A percentile compares a stretch with the other conserved stretches of the same genome.
These are phyloP conservation scores for Akabosia matsudoensis DNA, from an alignment of 1,140 invertebrate species.

Conservation along the genomic window DNA sequence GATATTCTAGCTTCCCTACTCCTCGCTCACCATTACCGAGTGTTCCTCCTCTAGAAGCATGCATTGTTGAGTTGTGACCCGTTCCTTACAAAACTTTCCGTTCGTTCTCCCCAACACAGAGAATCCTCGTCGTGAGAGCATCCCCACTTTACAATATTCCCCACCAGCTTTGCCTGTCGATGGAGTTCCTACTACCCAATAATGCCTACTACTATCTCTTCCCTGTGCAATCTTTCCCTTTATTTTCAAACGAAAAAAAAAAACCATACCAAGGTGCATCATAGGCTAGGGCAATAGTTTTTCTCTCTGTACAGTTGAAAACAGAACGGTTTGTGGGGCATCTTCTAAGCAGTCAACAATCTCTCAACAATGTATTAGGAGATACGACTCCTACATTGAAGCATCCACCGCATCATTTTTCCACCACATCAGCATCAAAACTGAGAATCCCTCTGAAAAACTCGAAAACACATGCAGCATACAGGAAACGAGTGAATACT, in stretches of 20 bases:
- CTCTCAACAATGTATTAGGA: no score
- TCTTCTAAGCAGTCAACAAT: no score
- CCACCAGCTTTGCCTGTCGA: background rate
- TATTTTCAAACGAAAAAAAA: background rate
- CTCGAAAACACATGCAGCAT: no score
- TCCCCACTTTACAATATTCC: background rate
- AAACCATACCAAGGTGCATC: background rate
- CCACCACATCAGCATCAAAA: no score
- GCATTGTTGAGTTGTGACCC: constrained; percentile 16
- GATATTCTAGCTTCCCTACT: background rate
- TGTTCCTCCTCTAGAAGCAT: background rate
- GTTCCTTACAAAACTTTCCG: background rate
- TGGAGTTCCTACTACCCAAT: background rate
- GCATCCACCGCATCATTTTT: no score
- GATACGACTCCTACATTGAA: no score
- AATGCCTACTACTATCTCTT: background rate
- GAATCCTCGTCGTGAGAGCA: background rate
- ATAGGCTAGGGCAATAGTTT: background rate
- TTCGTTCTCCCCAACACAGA: constrained; percentile 4
- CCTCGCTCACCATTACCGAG: background rate
- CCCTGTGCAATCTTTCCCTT: background rate
- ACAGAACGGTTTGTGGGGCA: no score
- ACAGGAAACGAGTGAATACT: no score
- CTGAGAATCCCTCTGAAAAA: no score
- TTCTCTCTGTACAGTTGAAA: no score